Percentiles rank a stretch among this genome's conserved stretches.
These are phyloP conservation scores for Parasteatoda lunata DNA, from an alignment of 2,888 invertebrate genomes.

Conservation along the genomic window DNA sequence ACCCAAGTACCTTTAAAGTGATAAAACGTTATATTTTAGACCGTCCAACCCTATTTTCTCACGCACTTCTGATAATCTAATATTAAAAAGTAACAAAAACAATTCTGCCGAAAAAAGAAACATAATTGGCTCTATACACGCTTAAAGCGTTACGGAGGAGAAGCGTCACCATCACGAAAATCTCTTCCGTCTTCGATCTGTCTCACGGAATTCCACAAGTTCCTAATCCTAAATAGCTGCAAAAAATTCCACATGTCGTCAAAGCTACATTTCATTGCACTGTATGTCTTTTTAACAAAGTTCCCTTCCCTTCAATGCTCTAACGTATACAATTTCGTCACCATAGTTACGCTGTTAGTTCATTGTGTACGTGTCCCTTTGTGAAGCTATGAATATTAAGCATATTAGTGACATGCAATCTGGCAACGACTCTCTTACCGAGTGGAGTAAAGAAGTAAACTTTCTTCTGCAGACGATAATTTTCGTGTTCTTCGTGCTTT, in stretches of 20 bases:
- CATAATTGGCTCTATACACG: too few species aligned
- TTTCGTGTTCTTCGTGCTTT: slow-evolving; percentile 36
- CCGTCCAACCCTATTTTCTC: too few species aligned
- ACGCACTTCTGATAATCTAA: too few species aligned
- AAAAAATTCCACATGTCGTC: slow-evolving; percentile 47
- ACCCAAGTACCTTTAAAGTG: too few species aligned
- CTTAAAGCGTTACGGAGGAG: too few species aligned
- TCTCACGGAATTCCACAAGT: slow-evolving; percentile 29
- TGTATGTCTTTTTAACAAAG: slow-evolving; percentile 38
- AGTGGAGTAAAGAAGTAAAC: slow-evolving; percentile 49
- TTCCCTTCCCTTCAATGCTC: slow-evolving; percentile 44
- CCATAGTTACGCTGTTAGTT: slow-evolving; percentile 57
- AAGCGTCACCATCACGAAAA: too few species aligned
- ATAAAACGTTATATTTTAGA: too few species aligned
- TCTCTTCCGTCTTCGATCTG: too few species aligned
- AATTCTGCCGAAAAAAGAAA: too few species aligned
- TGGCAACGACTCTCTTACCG: slow-evolving; percentile 48
- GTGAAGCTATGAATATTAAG: slow-evolving; percentile 66
- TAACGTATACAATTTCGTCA: slow-evolving; percentile 64
- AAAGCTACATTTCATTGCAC: slow-evolving; percentile 43
- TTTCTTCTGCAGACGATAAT: slow-evolving; percentile 41
- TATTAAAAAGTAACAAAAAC: too few species aligned
- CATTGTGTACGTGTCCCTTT: slow-evolving; percentile 60
- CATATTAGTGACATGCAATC: slow-evolving; percentile 66
- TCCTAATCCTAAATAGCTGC: slow-evolving; percentile 3